A percentile compares a stretch with the other conserved stretches of the same genome.
Conservation (phyloP, 2,113 vertebrate genomes). For the Felis chaus region DNA sequence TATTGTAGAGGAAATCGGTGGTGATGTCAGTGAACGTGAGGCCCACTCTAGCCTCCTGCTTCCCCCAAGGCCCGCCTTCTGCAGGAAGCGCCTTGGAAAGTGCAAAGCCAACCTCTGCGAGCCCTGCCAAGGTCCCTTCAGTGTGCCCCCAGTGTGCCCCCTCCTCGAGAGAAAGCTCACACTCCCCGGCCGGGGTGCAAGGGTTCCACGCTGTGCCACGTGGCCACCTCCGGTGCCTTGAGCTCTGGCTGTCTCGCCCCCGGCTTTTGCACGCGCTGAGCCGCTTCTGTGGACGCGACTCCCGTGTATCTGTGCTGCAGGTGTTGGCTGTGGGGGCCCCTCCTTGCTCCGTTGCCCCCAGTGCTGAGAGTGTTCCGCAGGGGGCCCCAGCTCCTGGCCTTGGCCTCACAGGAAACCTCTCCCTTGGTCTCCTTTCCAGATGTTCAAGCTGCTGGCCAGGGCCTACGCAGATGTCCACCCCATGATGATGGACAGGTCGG, state of each 20-base stretch:
- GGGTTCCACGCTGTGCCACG: fast-evolving
- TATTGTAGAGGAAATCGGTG: neutral
- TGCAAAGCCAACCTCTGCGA: neutral
- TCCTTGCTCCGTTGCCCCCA: fast-evolving
- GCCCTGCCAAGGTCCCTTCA: fast-evolving
- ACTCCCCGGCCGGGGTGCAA: neutral
- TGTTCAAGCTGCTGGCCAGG: conserved; percentile 93
- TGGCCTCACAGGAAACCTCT: fast-evolving
- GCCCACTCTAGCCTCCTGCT: neutral
- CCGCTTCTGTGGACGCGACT: fast-evolving
- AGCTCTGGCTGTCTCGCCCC: neutral
- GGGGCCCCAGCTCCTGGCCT: neutral
- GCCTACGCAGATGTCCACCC: conserved; percentile 93
- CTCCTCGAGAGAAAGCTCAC: neutral
- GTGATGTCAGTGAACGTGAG: neutral
- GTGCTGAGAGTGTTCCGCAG: neutral
- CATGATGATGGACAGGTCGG: conserved; percentile 92
- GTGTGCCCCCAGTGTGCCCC: neutral
- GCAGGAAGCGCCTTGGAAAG: neutral
- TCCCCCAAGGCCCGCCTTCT: neutral
- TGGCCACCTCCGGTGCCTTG: fast-evolving
- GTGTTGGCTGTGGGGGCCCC: fast-evolving
- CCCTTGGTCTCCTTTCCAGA: conserved; percentile 77
- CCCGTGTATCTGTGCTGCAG: neutral
- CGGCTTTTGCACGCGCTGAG: fast-evolving